Evolutionary conservation across 2,113 vertebrate species (phyloP), one percentile per base, ranked within the genome.

Genomic region (Gobiocypris rarus): DNA sequence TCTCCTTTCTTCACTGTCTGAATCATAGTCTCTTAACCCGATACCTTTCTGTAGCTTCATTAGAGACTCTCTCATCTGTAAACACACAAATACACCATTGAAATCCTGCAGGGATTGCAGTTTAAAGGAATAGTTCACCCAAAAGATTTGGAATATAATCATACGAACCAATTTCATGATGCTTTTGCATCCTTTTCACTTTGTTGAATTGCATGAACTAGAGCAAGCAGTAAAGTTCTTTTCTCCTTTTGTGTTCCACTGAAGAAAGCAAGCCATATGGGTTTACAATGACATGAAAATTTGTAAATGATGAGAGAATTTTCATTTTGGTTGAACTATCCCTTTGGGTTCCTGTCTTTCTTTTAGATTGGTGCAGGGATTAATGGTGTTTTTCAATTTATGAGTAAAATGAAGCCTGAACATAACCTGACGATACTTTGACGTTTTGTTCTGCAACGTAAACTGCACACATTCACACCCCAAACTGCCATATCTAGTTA

Each of bases 31-130:
- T 52, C 94, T 95, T 88, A 96, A 94, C 81, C 96, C 93, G 67
- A 98, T 96, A 87, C 97, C 97, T 17, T 96, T 96, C 93, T 99
- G 98, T 65, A 99, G 97, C 82, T 96, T 97, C 92, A 96, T 90
- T 79, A 99, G 93, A 5, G 97, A 99, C 89, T 98, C 96, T 93
- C 97, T 98, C 97, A 99, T 99, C 98, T 99, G 95, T 17, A 45
- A 76, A 81, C 1, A 9, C 41, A 82, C 54, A 65, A 56, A 43
- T 2, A 3, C n/a, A 63, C 31, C 26, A 19, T 19, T 50, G 13
- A 50, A 28, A 50, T 28, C 4, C 26, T 75, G 22, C 5, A 14
- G 5, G 2, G 41, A 70, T 1, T n/a, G 67, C 67, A 41, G 19
- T 19, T 70, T 10, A 43, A 24, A 71, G 69, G 1, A 43, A 43